Conservation (phyloP, 2,797 vertebrate species). For the Avahi laniger region DNA sequence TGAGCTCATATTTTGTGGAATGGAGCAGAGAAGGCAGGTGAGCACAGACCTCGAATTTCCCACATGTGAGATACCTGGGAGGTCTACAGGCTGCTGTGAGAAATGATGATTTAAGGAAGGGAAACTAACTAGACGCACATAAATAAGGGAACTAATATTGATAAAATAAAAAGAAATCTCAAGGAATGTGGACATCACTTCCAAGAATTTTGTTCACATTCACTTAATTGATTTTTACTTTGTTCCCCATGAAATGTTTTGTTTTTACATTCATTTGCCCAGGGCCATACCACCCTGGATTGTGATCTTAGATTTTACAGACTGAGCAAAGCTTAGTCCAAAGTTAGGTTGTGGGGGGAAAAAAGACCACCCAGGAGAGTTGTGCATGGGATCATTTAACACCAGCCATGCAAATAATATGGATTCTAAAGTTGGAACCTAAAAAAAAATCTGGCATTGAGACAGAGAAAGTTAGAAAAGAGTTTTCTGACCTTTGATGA, state of each 20-base stretch:
- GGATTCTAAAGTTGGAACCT: neutral
- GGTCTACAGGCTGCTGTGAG: constrained; percentile 14
- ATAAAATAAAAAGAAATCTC: constrained; percentile 52
- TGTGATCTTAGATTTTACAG: constrained; percentile 23
- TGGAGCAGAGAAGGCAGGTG: constrained; percentile 30
- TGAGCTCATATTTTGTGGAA: constrained; percentile 60
- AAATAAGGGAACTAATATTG: constrained; percentile 8
- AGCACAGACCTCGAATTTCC: constrained; percentile 22
- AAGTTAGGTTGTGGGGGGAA: neutral
- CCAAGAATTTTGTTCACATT: constrained; percentile 43
- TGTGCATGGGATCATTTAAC: neutral
- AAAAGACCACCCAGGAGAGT: constrained; percentile 57
- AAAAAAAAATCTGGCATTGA: neutral
- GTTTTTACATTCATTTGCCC: constrained; percentile 46
- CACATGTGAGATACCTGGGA: constrained; percentile 53
- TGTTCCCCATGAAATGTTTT: constrained; percentile 27
- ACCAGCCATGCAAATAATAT: neutral
- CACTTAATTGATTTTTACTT: constrained; percentile 62
- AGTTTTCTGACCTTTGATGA: neutral
- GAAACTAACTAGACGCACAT: neutral
- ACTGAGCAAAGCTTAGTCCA: constrained; percentile 26
- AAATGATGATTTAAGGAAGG: neutral
- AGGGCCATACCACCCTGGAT: constrained; percentile 61
- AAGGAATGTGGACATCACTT: constrained; percentile 41
- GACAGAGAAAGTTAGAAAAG: neutral